Percentiles rank a stretch among this genome's conserved stretches.
These are phyloP conservation scores for Lepeophtheirus salmonis DNA, from an alignment of 1,140 invertebrate species.

Conservation along the genomic window DNA sequence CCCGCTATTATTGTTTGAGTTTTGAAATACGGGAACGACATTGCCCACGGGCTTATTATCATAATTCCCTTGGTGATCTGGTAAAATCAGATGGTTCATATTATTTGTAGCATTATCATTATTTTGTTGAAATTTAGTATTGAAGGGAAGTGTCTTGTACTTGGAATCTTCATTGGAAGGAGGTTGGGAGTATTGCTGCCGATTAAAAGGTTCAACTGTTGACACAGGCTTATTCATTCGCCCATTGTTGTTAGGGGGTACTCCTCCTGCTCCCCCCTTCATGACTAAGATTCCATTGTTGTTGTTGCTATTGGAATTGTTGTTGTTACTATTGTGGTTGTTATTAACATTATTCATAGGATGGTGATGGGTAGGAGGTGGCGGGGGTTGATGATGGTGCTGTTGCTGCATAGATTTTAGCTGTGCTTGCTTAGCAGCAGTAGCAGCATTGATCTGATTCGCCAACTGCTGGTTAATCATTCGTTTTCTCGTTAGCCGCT, in stretches of 20 bases:
- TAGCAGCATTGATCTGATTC: conserved; percentile 39
- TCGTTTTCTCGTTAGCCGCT: conserved; percentile 64
- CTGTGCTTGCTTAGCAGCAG: conserved; percentile 25
- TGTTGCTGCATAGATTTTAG: conserved; percentile 22
- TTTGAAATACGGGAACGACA: neutral
- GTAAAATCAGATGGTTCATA: neutral
- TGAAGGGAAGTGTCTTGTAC: conserved; percentile 77
- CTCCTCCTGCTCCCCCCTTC: neutral
- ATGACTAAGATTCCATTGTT: neutral
- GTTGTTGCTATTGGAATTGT: neutral
- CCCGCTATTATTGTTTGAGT: neutral
- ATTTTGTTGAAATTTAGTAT: conserved; percentile 44
- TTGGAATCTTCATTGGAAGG: conserved; percentile 60
- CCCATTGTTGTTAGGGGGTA: neutral
- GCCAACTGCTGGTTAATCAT: conserved; percentile 65
- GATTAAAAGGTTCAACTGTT: conserved; percentile 71
- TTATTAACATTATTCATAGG: neutral
- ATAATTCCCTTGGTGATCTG: neutral
- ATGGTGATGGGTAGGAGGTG: neutral
- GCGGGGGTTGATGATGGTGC: neutral
- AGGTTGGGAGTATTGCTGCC: conserved; percentile 30
- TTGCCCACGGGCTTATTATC: neutral
- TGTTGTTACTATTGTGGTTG: neutral
- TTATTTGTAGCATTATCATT: neutral
- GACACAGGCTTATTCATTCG: conserved; percentile 19